Evolutionary conservation across 1,140 invertebrate species (phyloP), one percentile per base, ranked within the genome.

Genomic region (Adoxophyes honmai): DNA sequence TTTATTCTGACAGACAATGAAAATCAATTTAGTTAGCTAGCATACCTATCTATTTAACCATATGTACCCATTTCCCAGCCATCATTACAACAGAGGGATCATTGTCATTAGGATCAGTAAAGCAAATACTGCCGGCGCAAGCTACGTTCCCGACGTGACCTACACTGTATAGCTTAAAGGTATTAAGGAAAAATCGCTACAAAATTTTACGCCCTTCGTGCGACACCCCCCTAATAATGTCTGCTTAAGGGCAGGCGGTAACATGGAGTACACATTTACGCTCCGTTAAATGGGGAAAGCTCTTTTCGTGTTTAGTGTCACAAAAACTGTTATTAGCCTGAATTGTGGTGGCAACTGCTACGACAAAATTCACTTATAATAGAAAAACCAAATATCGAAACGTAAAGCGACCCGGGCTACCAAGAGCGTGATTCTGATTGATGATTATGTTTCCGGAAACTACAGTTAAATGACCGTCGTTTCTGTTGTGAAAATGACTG

Each of bases 301-400:
- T 88, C 86, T 88, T 88, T 88, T 86, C 81, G 81, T 88, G 81
- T 86, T 83, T 86, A 86, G 81, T 86, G 86, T 86, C 83, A 86
- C 78, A 84, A 86, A 84, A 86, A 86, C 81, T 84, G 81, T 86
- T 88, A 88, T 86, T 86, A 86, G 83, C 75, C 66, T 79, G 75
- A 85, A 86, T 81, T 81, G 79, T 81, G 78, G 53, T 55, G 34
- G 36, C 21, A 59, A 39, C 57, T 11, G 48, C 14, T 48, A 48
- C 18, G 42, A 28, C 18, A 48, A 28, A 48, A 48, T 48, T 48
- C 21, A 48, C 42, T 48, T 33, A 33, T 48, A 48, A 28, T 48
- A 48, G 42, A 33, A 48, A 48, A 28, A 21, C 42, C 4, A 48
- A 48, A 48, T 48, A n/a, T 42, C 8, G 39, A 18, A 21, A 44